Base-by-base conservation (phyloP, 2,888 invertebrate species). In the Melanchra persicariae region DNA sequence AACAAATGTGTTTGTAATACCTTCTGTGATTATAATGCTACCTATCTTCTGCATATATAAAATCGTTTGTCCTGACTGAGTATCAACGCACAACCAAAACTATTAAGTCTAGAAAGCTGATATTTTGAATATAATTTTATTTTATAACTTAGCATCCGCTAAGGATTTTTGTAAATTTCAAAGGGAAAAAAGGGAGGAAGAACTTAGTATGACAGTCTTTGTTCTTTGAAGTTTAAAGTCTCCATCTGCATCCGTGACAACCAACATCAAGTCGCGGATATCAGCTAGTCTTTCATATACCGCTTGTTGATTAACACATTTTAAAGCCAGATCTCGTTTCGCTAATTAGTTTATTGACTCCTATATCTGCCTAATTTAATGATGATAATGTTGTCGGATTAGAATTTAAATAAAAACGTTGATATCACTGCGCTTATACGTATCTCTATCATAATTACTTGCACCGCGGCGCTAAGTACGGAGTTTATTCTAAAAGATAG, bases 291-390 rank as follows among this genome's bases (percentile, higher is more conserved):
- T 30, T 22, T 3, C 22, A 17, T 22, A 40, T 49, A 59, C 70
- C 60, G 60, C 63, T 47, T 26, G 57, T 26, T 17, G 10, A 77
- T 74, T 19, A 61, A 64, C 26, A 73, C 49, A n/a, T 68, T 22
- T 49, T 30, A 15, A n/a, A 30, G 10, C 15, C 43, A 24, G 47
- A 55, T 68, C 60, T 64, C 51, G 61, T 51, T 68, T 62, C 12
- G 43, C 58, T 74, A 65, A 79, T 79, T 70, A 78, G 79, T 65
- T 79, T 74, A 74, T 79, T 78, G 77, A 79, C 74, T 79, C 63
- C 74, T 52, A 12, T 47, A 66, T 60, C 58, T 62, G 15, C 24
- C 49, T 45, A 62, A 34, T 49, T 43, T 45, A 62, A 34, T 49
- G 37, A 62, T 52, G 51, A 57, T 54, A 37, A 79, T 58, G 49